Percentiles rank a stretch among this genome's conserved stretches.
Evolutionary conservation across 1,140 invertebrate genomes (phyloP).

Genomic region (Drosophila mayri): DNA sequence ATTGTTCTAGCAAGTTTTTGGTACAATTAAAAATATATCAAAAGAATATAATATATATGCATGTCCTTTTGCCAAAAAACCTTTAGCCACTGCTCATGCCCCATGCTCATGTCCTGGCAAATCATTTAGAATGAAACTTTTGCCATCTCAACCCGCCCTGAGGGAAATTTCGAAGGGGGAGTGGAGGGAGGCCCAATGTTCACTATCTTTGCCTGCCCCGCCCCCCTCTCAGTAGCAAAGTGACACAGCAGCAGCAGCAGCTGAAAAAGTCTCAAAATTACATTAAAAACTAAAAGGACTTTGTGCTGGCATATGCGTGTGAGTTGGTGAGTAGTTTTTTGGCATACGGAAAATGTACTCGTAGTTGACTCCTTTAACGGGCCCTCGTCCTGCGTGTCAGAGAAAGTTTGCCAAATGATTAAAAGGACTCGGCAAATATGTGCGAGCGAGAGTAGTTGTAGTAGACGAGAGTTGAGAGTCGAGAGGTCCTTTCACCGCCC

Average conservation of each 20-base stretch:
- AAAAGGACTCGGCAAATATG: constrained; percentile 69
- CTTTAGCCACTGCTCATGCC: constrained; percentile 14
- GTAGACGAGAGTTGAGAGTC: constrained; percentile 45
- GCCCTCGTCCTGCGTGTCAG: constrained; percentile 71
- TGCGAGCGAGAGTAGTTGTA: constrained; percentile 58
- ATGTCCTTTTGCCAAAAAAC: not conserved
- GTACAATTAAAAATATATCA: too few relatives aligned
- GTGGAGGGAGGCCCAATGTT: not conserved
- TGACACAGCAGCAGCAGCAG: constrained; percentile 55
- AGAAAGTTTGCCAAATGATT: constrained; percentile 83
- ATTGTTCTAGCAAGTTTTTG: not conserved
- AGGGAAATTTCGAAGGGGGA: not conserved
- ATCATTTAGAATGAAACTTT: constrained; percentile 34
- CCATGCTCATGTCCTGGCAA: constrained; percentile 21
- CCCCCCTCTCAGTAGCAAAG: constrained; percentile 33
- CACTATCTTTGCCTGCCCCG: constrained; percentile 16
- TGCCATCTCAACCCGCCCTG: constrained; percentile 4
- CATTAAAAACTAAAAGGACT: constrained; percentile 77
- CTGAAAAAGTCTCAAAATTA: constrained; percentile 75
- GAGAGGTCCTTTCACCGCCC: constrained; percentile 50
- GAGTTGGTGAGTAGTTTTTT: constrained; percentile 65
- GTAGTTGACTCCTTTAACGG: constrained; percentile 56
- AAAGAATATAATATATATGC: not conserved
- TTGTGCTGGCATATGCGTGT: constrained; percentile 32
- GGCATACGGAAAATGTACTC: constrained; percentile 72